Conservation (phyloP, 92 coral and sea anemone species). For the Palythoa grandiflora region DNA sequence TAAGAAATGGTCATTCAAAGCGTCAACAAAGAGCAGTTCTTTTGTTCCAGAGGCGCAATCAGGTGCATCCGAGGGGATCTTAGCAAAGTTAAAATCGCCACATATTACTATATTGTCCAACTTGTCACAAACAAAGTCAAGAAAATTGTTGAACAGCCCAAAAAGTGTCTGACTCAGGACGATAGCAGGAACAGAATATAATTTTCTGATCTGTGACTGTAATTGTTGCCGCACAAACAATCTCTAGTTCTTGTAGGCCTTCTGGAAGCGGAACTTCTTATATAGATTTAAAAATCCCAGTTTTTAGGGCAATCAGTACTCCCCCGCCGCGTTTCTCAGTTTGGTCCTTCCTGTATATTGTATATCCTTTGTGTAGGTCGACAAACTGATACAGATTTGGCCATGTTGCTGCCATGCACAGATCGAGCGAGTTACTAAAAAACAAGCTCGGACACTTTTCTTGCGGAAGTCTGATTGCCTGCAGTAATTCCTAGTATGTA, state of each 20-base stretch:
- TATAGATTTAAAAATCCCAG: constrained; percentile 55
- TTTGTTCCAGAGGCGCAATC: constrained; percentile 57
- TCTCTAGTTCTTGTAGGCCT: constrained; percentile 50
- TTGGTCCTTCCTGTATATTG: constrained; percentile 66
- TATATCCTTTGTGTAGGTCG: neutral
- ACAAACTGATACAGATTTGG: too few species aligned
- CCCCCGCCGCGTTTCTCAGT: constrained; percentile 61
- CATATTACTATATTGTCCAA: too few species aligned
- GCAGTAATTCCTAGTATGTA: too few species aligned
- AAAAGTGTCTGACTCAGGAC: constrained; percentile 22
- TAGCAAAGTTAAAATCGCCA: too few species aligned
- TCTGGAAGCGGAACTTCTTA: constrained; percentile 48
- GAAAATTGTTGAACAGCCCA: constrained; percentile 54
- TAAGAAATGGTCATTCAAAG: neutral
- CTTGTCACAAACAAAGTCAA: too few species aligned
- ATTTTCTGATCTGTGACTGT: constrained; percentile 49
- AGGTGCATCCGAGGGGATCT: too few species aligned
- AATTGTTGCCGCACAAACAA: constrained; percentile 46
- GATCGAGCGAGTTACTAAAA: too few species aligned
- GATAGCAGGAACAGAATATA: constrained; percentile 50
- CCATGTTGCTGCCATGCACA: too few species aligned
- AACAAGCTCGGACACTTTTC: too few species aligned
- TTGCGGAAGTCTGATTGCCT: too few species aligned
- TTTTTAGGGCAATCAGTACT: constrained; percentile 62
- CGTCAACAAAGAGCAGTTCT: constrained; percentile 60